phyloP scores from a whole-genome alignment of 1,140 invertebrate genomes.

The Fopius arisanus region DNA sequence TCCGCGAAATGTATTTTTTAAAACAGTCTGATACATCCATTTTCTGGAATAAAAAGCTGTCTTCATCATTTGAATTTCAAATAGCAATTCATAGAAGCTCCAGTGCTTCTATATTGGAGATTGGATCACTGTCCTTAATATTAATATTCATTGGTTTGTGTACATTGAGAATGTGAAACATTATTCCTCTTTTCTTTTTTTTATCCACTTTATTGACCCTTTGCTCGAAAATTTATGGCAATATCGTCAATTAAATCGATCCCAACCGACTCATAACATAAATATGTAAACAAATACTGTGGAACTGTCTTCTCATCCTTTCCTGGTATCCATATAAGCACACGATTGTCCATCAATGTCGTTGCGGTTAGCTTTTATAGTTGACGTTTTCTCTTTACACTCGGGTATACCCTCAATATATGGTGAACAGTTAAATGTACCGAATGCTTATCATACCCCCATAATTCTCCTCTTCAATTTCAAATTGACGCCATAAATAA shows the following conservation, averaged over 20 bases:
- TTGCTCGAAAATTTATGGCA: slow-evolving; percentile 64
- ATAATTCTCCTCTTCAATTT: not conserved
- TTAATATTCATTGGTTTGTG: slow-evolving; percentile 8
- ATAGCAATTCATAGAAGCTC: not conserved
- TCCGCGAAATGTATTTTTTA: not conserved
- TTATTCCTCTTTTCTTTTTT: not conserved
- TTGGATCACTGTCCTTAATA: slow-evolving; percentile 6
- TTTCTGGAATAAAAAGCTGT: not conserved
- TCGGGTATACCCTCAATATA: not conserved
- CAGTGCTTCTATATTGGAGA: not conserved
- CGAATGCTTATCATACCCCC: not conserved
- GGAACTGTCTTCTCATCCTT: slow-evolving; percentile 39
- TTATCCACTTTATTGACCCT: slow-evolving; percentile 28
- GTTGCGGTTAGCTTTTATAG: slow-evolving; percentile 23
- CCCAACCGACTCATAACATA: slow-evolving; percentile 61
- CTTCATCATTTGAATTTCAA: not conserved
- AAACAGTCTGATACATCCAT: not conserved
- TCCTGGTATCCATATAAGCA: slow-evolving; percentile 57
- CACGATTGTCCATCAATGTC: slow-evolving; percentile 65
- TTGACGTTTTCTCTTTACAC: not conserved
- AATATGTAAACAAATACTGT: slow-evolving; percentile 60
- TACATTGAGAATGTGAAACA: not conserved
- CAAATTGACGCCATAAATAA: not conserved
- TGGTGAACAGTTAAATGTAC: not conserved
- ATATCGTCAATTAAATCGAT: slow-evolving; percentile 64